Conservation (phyloP, 2,797 vertebrate genomes). For the Phrynocephalus forsythii region DNA sequence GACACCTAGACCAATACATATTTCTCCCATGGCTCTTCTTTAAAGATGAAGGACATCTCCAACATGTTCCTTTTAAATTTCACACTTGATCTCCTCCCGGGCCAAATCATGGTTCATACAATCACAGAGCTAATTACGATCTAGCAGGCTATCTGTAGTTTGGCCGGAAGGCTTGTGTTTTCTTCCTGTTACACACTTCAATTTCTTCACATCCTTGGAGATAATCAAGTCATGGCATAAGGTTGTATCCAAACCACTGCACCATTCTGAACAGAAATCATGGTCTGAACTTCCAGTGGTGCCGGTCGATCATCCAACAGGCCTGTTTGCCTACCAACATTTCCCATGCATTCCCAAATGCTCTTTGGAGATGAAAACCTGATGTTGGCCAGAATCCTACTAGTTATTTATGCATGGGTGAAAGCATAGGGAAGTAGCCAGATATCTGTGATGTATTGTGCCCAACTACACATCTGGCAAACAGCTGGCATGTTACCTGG, state of each 20-base stretch:
- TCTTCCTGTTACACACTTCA: not conserved
- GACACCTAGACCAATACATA: not conserved
- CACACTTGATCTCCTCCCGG: not conserved
- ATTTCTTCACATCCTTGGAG: not conserved
- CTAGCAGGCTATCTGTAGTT: not conserved
- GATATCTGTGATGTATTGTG: too few species aligned
- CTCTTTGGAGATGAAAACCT: too few species aligned
- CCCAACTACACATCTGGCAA: not conserved
- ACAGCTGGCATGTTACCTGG: not conserved
- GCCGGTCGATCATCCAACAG: not conserved
- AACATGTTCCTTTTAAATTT: not conserved
- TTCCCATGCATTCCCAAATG: too few species aligned
- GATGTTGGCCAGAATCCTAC: too few species aligned
- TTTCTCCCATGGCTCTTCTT: not conserved
- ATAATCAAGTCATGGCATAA: not conserved
- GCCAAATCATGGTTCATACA: not conserved
- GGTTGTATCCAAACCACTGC: not conserved
- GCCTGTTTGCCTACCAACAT: not conserved
- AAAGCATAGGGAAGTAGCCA: too few species aligned
- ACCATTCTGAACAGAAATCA: not conserved
- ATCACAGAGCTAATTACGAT: not conserved
- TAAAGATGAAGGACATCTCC: not conserved
- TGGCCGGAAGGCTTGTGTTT: not conserved
- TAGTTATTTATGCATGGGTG: too few species aligned
- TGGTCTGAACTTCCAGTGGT: not conserved